A percentile compares a stretch with the other conserved stretches of the same genome.
Evolutionary conservation across 2,113 vertebrate genomes (phyloP).

Genomic region (Zapus hudsonius): DNA sequence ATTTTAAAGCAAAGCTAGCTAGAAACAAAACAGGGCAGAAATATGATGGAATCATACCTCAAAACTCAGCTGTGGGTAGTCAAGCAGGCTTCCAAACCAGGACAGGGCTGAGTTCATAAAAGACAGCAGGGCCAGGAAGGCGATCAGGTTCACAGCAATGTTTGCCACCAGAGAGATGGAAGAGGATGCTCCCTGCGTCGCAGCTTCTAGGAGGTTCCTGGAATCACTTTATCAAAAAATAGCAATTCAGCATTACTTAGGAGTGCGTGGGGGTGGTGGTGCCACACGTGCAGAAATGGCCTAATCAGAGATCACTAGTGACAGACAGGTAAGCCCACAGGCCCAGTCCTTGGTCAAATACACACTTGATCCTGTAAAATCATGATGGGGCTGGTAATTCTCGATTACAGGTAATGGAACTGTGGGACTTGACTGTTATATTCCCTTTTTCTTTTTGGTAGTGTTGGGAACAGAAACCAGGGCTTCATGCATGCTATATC

Average conservation of each 20-base stretch:
- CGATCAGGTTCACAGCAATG: constrained; percentile 88
- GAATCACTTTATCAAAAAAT: constrained; percentile 83
- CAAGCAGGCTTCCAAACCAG: constrained; percentile 91
- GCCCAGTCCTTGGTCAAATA: background rate
- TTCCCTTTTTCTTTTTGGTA: background rate
- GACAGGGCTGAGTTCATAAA: constrained; percentile 89
- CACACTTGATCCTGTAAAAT: background rate
- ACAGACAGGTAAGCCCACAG: background rate
- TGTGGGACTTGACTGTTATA: background rate
- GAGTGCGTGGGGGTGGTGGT: background rate
- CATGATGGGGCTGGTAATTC: background rate
- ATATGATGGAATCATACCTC: constrained; percentile 84
- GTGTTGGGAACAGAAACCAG: background rate
- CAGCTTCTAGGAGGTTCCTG: constrained; percentile 90
- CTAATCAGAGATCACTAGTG: background rate
- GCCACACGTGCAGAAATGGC: background rate
- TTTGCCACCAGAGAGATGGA: constrained; percentile 88
- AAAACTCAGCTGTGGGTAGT: constrained; percentile 91
- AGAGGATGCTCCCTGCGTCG: constrained; percentile 87
- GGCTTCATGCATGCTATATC: background rate
- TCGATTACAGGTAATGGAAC: background rate
- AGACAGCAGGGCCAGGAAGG: constrained; percentile 90
- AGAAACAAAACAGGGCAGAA: background rate
- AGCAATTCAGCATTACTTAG: constrained; percentile 55
- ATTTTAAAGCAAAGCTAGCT: background rate